Base-by-base conservation (phyloP, 2,888 invertebrate genomes). In the Habroteleia sp. region DNA sequence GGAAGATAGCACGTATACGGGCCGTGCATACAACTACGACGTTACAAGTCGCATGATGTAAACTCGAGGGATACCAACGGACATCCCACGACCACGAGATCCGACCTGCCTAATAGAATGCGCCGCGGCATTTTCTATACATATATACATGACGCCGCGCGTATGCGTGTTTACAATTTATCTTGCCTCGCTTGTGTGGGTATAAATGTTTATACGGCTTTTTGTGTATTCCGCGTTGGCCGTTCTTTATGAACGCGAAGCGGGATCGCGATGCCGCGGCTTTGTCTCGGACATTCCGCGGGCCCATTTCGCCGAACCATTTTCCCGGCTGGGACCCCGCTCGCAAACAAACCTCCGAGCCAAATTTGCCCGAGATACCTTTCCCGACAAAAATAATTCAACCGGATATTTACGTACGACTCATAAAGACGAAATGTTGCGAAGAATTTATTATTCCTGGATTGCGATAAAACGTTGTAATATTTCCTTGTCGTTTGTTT, bases 1-100 rank as follows among this genome's bases (percentile, higher is more conserved):
- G 37, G 10, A 17, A 66, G 71, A 69, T 60, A 71, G 65, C 54
- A 10, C 50, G 50, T 56, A 58, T 58, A 72, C 44, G 37, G 31
- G 16, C 20, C 56, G 50, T 41, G 46, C 56, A 60, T 46, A 60
- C 58, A 41, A 42, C 65, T 37, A 63, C 54, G 65, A 37, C 46
- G 65, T 65, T 68, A 68, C 63, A 60, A 46, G 60, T 56, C 74
- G 74, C 50, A 74, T 62, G 62, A 60, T 74, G 74, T 74, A 74
- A 74, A 74, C 56, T 66, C 62, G 74, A 63, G 48, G 68, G 48
- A 58, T 74, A 68, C 72, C 46, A 54, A 27, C 63, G 56, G 63
- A 69, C 74, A 46, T 69, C 74, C 74, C 63, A 69, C 63, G 69
- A 58, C 50, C 74, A 44, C 56, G 63, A 63, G 69, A 69, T 71